Conservation (phyloP, 2,888 invertebrate genomes). For the Leucania comma region DNA sequence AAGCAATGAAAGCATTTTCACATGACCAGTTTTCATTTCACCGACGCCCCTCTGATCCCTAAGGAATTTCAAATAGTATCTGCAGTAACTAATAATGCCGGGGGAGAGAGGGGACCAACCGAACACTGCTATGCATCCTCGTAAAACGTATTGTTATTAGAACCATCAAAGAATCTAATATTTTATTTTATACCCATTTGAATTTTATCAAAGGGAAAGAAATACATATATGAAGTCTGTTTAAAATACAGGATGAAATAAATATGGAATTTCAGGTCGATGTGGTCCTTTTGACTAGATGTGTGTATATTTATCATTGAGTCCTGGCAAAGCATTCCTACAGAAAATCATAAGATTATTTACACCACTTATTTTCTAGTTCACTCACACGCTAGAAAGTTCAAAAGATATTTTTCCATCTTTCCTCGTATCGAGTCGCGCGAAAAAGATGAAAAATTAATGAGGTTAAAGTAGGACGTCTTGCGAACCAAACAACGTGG, state of each 20-base stretch:
- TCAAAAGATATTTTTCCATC: constrained; percentile 58
- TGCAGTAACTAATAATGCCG: constrained; percentile 85
- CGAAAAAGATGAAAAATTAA: constrained; percentile 80
- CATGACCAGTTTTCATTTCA: constrained; percentile 88
- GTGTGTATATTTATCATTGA: constrained; percentile 20
- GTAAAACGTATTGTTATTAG: constrained; percentile 73
- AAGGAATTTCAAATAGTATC: constrained; percentile 88
- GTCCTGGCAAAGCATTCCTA: background rate
- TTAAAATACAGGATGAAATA: constrained; percentile 29
- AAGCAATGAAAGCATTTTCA: constrained; percentile 90
- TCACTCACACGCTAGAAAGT: constrained; percentile 46
- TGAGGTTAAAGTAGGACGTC: constrained; percentile 77
- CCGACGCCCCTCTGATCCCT: constrained; percentile 84
- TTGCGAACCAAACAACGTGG: constrained; percentile 67
- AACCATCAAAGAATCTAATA: constrained; percentile 70
- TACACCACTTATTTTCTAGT: constrained; percentile 44
- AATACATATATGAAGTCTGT: constrained; percentile 33
- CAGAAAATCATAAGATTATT: constrained; percentile 12
- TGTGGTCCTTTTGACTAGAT: constrained; percentile 14
- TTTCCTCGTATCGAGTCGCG: constrained; percentile 72
- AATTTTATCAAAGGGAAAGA: constrained; percentile 59
- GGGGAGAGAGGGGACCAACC: constrained; percentile 73
- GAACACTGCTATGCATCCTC: constrained; percentile 75
- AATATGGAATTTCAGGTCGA: constrained; percentile 31
- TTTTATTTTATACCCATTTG: constrained; percentile 66